Base-by-base conservation (phyloP, 2,113 vertebrate genomes). In the Mugil cephalus region DNA sequence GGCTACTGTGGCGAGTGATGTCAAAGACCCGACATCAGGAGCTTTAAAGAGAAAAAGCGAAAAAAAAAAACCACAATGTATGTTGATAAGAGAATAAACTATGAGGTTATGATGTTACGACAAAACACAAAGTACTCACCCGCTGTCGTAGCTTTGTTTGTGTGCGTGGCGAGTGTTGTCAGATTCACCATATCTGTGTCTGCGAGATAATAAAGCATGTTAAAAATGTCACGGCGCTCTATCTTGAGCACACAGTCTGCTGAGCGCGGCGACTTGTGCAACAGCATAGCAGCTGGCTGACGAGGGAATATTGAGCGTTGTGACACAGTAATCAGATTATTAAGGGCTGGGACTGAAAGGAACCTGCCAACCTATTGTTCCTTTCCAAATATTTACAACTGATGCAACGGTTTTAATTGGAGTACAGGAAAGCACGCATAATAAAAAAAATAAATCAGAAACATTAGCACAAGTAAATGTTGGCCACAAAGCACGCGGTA, bases 261-360 rank as follows among this genome's bases (percentile, higher is more conserved):
- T 54, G 0, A 19, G 15, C 19, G n/a, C 30, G 8, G 36, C 71
- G 8, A 40, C 71, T 79, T 73, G 64, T 79, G 67, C 38, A 70
- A 79, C 75, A 34, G 48, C 74, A 35, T 62, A 59, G 66, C 70
- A 70, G 78, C 39, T 38, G 17, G 43, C 61, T 36, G 35, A 73
- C 43, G 42, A 43, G 17, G 50, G 67, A 35, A 67, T 55, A 69
- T 52, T 24, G 30, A 60, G 61, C 56, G 50, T 77, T 76, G 50
- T 12, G 74, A 74, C 75, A 69, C 61, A 21, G 39, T 89, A 88
- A 92, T 79, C 75, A 47, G 84, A 84, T 91, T 82, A 89, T 64
- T 62, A 55, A 39, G 39, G 10, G 18, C 64, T 15, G 38, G 34
- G 24, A 24, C 38, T 45, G 59, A 62, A 86, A 81, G 56, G 72